Base-by-base conservation (phyloP, 1,140 invertebrate genomes). In the Drosophila setifemur region DNA sequence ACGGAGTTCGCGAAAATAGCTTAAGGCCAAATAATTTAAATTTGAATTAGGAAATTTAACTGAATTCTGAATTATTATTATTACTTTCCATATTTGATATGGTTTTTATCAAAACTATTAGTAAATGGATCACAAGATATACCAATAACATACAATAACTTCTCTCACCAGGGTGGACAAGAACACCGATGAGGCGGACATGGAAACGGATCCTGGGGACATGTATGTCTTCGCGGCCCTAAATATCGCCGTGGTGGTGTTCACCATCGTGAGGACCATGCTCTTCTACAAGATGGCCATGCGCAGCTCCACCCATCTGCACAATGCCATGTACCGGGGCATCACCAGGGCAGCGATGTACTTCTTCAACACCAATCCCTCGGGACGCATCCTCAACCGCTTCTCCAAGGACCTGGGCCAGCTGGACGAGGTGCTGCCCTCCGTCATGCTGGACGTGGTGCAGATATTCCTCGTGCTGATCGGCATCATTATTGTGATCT, bases 391-490 rank as follows among this genome's bases (percentile, higher is more conserved):
- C 23, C 87, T 96, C 2, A 96, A 96, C 75, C 89, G 95, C 35
- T 96, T 96, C 74, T 94, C 95, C 0, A 96, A 95, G 89, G 95
- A 96, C 69, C 93, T 95, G 79, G 95, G 70, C 0, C 93, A 94
- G 0, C 93, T 98, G 67, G 97, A 98, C 87, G 97, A 98, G 90
- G 85, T 95, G 1, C 90, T 99, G n/a, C 97, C 97, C 40, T 91
- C 92, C 40, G 92, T 93, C 8, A 92, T 95, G 43, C 92, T 97
- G 47, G 97, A 98, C 88, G 94, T 96, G 45, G 91, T 96, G 4
- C 93, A 94, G 78, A 93, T 95, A 7, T 93, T 93, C 44, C 88
- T 95, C 9, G 92, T 93, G 31, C 93, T 94, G 91, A 85, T 91
- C 19, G 94, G 93, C 21, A 92, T 93, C 1, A 82, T 93, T 1